Percentiles rank a stretch among this genome's conserved stretches.
Evolutionary conservation across 2,113 vertebrate genomes (phyloP).

Genomic region (Chloropsis cyanopogon): DNA sequence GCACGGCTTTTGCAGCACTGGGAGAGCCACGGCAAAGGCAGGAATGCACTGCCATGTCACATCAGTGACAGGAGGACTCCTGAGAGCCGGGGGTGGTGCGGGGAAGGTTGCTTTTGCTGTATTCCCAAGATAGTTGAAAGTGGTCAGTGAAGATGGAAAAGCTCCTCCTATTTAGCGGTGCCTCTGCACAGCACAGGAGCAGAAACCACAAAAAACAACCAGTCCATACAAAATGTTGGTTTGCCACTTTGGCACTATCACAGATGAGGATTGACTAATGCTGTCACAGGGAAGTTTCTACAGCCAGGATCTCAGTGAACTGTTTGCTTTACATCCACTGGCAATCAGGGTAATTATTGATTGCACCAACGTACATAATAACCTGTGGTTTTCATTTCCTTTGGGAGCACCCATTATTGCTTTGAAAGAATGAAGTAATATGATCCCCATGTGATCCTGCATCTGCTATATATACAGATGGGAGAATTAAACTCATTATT

Average conservation of each 20-base stretch:
- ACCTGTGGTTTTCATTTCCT: background rate
- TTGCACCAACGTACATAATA: background rate
- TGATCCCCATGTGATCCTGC: background rate
- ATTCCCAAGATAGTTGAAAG: background rate
- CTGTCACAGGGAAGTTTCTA: background rate
- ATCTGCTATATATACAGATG: background rate
- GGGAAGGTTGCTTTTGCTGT: background rate
- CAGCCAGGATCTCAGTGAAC: background rate
- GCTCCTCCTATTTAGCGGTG: background rate
- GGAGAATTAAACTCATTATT: background rate
- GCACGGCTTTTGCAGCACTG: background rate
- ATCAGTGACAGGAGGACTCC: background rate
- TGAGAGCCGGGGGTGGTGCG: fast-evolving
- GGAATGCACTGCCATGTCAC: background rate
- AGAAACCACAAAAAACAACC: background rate
- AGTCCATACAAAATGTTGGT: background rate
- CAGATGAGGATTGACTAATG: background rate
- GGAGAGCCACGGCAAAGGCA: background rate
- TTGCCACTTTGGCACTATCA: background rate
- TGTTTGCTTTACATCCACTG: background rate
- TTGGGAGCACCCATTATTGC: background rate
- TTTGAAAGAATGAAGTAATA: background rate
- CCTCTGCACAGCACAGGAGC: background rate
- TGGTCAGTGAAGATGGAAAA: background rate
- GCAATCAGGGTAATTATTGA: background rate